Conservation (phyloP, 1,140 invertebrate genomes). For the Hermatobates lingyangjiaoensis region DNA sequence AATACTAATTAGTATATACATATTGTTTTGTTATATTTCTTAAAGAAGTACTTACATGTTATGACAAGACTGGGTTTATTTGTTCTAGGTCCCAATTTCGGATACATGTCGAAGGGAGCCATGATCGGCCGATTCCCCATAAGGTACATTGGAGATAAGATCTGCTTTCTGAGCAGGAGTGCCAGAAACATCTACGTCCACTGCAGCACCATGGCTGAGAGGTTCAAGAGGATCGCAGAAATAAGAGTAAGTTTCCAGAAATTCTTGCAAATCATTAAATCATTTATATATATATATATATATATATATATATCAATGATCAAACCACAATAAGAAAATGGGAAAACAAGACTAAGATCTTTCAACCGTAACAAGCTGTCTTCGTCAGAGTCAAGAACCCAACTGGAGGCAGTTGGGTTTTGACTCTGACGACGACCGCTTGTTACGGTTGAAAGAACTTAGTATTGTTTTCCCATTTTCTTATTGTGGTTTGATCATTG, state of each 20-base stretch:
- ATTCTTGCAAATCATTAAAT: neutral
- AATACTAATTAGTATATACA: neutral
- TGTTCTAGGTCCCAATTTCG: constrained; percentile 23
- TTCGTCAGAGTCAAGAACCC: too few species aligned
- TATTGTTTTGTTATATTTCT: constrained; percentile 1
- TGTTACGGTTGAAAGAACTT: too few species aligned
- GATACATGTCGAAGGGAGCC: constrained; percentile 14
- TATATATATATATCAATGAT: too few species aligned
- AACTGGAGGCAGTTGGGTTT: too few species aligned
- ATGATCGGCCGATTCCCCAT: constrained; percentile 17
- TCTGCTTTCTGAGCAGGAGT: constrained; percentile 15
- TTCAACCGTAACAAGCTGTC: too few species aligned
- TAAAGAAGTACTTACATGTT: constrained; percentile 6
- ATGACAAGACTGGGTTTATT: constrained; percentile 6
- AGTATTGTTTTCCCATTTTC: too few species aligned
- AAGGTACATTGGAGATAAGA: constrained; percentile 12
- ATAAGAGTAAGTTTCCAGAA: constrained; percentile 16
- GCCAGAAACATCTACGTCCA: constrained; percentile 15
- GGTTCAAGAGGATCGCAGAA: constrained; percentile 17
- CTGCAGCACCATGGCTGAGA: constrained; percentile 9
- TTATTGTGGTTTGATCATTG: too few species aligned
- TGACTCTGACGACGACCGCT: too few species aligned
- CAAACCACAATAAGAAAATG: too few species aligned
- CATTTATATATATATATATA: too few species aligned
- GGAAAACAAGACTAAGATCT: too few species aligned